These are phyloP conservation scores for Peromyscus leucopus DNA, from an alignment of 2,113 vertebrate genomes.

Conservation along the genomic window DNA sequence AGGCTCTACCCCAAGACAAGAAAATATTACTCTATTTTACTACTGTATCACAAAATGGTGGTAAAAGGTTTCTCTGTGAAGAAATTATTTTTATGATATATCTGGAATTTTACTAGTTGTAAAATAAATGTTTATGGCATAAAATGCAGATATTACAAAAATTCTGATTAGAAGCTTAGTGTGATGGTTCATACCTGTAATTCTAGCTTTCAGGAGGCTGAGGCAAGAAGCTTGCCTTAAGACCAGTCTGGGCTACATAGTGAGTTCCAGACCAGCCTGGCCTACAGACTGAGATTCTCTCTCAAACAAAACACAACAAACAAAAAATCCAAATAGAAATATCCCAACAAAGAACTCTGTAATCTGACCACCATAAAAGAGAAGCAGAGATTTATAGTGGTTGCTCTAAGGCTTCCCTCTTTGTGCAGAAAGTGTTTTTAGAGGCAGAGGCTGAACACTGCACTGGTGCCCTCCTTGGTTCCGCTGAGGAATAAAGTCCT, in stretches of 20 bases:
- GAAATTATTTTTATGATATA: conserved; percentile 45
- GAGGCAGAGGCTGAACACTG: neutral
- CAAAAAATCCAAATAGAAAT: conserved; percentile 47
- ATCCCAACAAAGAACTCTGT: conserved; percentile 56
- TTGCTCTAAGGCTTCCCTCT: neutral
- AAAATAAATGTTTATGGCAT: conserved; percentile 29
- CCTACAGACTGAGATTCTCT: neutral
- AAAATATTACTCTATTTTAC: neutral
- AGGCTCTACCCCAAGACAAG: neutral
- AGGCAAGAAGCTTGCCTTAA: neutral
- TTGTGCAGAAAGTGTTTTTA: neutral
- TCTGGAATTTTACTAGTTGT: conserved; percentile 57
- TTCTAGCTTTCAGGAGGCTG: neutral
- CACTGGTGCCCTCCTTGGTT: neutral
- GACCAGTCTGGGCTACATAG: neutral
- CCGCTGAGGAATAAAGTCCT: neutral
- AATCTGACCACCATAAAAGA: conserved; percentile 9
- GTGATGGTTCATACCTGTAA: neutral
- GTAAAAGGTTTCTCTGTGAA: conserved; percentile 45
- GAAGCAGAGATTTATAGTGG: neutral
- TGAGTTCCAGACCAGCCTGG: neutral
- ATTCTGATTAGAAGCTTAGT: neutral
- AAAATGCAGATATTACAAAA: conserved; percentile 47
- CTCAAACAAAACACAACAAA: neutral
- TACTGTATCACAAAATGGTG: neutral